Evolutionary conservation across 2,888 invertebrate genomes (phyloP).

Genomic region (Parnassius orleans): DNA sequence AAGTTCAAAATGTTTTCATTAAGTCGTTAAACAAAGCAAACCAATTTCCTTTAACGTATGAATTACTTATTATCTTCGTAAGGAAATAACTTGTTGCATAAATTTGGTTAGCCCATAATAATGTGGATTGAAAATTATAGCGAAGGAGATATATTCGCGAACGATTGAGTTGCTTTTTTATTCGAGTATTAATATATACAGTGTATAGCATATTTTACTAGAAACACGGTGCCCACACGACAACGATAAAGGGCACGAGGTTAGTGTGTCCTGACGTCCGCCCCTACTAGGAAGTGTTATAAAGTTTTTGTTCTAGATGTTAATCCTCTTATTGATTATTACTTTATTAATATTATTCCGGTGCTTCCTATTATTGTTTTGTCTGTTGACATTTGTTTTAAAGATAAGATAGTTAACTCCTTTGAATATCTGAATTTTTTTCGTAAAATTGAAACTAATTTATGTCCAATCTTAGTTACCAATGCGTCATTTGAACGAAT

Average conservation of each 20-base stretch:
- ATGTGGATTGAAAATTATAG: background rate
- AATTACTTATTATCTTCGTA: slow-evolving; percentile 8
- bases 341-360: slow-evolving; percentile 63
- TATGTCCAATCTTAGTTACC: slow-evolving; percentile 72
- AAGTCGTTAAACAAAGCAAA: slow-evolving; percentile 7
- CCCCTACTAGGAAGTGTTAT: slow-evolving; percentile 31
- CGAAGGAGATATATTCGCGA: background rate
- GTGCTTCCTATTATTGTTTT: slow-evolving; percentile 78
- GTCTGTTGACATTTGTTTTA: slow-evolving; percentile 74
- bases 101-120: slow-evolving; percentile 4
- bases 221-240: background rate
- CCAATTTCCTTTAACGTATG: background rate
- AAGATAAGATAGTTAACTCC: slow-evolving; percentile 64
- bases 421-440: slow-evolving; percentile 57
- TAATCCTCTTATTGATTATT: slow-evolving; percentile 55
- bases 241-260: slow-evolving; percentile 3
- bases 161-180: slow-evolving; percentile 2
- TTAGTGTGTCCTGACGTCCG: slow-evolving; percentile 19
- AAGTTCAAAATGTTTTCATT: slow-evolving; percentile 11
- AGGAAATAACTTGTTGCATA: slow-evolving; percentile 8
- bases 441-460: slow-evolving; percentile 49
- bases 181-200: background rate
- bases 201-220: background rate
- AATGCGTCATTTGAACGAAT: slow-evolving; percentile 76
- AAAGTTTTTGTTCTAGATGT: slow-evolving; percentile 52